Conservation (phyloP, 2,888 invertebrate species). For the Aquatica leii region DNA sequence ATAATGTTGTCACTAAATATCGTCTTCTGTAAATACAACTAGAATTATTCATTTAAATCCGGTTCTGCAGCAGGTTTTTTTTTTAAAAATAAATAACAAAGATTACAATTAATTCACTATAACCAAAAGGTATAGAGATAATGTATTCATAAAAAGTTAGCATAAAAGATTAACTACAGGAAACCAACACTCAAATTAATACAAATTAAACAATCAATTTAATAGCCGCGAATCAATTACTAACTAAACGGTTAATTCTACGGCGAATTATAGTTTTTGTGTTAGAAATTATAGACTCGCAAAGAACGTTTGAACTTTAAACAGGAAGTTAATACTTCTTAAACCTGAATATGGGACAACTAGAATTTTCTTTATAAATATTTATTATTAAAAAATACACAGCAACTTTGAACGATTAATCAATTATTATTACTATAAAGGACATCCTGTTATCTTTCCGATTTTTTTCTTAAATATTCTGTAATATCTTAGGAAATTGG, state of each 20-base stretch:
- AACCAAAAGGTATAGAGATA: no score
- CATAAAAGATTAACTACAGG: neutral
- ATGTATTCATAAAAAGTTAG: no score
- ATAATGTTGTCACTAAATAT: no score
- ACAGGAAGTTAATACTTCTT: constrained; percentile 19
- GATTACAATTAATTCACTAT: no score
- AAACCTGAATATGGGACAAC: constrained; percentile 8
- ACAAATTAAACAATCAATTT: constrained; percentile 19
- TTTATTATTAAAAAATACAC: constrained; percentile 17
- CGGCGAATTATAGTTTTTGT: constrained; percentile 5
- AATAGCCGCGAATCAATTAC: constrained; percentile 20
- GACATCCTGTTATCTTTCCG: constrained; percentile 30
- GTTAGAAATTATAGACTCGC: constrained; percentile 8
- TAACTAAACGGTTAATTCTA: constrained; percentile 3
- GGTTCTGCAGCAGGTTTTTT: no score
- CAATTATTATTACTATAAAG: constrained; percentile 25
- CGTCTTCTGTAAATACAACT: no score
- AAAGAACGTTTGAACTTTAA: neutral
- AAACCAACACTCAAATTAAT: constrained; percentile 1
- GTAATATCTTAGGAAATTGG: constrained; percentile 37
- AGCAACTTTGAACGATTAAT: constrained; percentile 16
- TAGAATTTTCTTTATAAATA: constrained; percentile 23
- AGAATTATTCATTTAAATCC: no score
- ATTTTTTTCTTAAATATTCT: constrained; percentile 13
- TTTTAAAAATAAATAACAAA: no score